Percentiles rank a stretch among this genome's conserved stretches.
Conservation (phyloP, 2,113 vertebrate species). For the Heterotilapia buettikoferi region DNA sequence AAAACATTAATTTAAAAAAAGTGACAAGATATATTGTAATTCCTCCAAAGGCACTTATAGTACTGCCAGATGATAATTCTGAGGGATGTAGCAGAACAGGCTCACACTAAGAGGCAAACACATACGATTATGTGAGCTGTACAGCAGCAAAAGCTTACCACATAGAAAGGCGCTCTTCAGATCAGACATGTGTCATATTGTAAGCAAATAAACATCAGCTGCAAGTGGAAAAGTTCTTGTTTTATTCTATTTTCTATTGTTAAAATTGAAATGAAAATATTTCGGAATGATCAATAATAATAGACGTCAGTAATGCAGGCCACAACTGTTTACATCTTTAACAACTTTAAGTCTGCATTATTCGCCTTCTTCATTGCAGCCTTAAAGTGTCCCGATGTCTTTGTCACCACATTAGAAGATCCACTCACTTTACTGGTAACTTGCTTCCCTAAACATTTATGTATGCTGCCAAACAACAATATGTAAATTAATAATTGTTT, state of each 20-base stretch:
- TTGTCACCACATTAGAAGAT: not conserved
- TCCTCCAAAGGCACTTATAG: not conserved
- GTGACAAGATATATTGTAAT: not conserved
- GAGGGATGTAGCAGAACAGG: not conserved
- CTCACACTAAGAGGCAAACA: not conserved
- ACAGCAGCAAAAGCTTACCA: not conserved
- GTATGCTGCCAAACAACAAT: not conserved
- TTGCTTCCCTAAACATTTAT: not conserved
- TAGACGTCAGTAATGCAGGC: not conserved
- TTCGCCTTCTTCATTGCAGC: not conserved
- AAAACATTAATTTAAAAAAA: not conserved
- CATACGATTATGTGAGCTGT: not conserved
- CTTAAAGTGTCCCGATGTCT: not conserved
- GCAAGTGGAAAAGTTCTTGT: not conserved
- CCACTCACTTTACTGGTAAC: not conserved
- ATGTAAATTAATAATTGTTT: not conserved
- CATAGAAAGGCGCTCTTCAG: not conserved
- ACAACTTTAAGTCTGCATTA: not conserved
- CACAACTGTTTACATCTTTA: not conserved
- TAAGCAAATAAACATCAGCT: not conserved
- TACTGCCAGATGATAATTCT: not conserved
- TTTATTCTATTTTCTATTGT: not conserved
- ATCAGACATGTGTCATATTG: not conserved
- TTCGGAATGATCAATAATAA: not conserved
- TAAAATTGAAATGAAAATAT: not conserved